Evolutionary conservation across 1,140 invertebrate genomes (phyloP).

Genomic region (Papilio xuthus): DNA sequence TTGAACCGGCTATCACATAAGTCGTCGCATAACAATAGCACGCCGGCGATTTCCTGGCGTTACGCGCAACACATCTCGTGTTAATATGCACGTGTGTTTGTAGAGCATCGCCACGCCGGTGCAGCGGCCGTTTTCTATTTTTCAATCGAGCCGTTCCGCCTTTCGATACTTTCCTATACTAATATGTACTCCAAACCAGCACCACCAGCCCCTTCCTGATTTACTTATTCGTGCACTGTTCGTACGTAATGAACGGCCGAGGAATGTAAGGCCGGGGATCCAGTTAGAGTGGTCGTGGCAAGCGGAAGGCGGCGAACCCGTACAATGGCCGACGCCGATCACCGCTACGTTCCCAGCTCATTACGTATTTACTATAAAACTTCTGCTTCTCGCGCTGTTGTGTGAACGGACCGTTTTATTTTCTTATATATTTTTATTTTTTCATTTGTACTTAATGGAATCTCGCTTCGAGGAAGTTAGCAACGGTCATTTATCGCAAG

Average conservation of each 20-base stretch:
- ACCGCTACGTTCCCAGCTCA: conserved; percentile 72
- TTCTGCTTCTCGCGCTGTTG: conserved; percentile 45
- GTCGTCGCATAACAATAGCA: conserved; percentile 35
- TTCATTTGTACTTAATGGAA: conserved; percentile 37
- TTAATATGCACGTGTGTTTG: conserved; percentile 43
- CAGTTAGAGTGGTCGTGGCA: conserved; percentile 53
- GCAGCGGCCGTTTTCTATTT: conserved; percentile 69
- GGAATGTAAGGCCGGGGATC: conserved; percentile 60
- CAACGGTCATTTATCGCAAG: conserved; percentile 37
- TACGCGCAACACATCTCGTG: conserved; percentile 25
- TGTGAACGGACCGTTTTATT: conserved; percentile 38
- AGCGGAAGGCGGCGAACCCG: conserved; percentile 71
- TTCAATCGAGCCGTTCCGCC: conserved; percentile 74
- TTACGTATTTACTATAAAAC: conserved; percentile 76
- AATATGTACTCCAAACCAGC: conserved; percentile 58
- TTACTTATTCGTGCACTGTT: conserved; percentile 46
- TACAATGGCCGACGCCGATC: conserved; percentile 73
- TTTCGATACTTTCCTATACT: conserved; percentile 77
- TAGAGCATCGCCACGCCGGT: conserved; percentile 51
- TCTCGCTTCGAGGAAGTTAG: conserved; percentile 35
- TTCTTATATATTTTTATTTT: conserved; percentile 33
- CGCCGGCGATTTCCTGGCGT: conserved; percentile 44
- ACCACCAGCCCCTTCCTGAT: conserved; percentile 51
- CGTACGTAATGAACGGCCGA: conserved; percentile 52
- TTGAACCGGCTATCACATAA: conserved; percentile 26